A percentile compares a stretch with the other conserved stretches of the same genome.
Conservation (phyloP, 2,113 vertebrate genomes). For the Tragelaphus scriptus region DNA sequence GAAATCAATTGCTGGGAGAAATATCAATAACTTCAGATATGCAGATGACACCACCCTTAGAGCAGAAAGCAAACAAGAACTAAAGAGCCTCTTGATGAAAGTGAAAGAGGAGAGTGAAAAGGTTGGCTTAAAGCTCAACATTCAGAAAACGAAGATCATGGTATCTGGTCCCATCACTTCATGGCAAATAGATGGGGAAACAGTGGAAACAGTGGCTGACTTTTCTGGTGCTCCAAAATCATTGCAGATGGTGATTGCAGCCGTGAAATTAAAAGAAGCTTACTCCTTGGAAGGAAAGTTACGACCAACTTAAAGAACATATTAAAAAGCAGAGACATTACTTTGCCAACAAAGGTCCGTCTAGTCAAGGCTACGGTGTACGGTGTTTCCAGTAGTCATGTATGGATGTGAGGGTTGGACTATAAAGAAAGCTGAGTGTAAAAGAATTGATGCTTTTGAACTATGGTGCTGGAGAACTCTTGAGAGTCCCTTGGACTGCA, state of each 20-base stretch:
- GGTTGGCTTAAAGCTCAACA: background rate
- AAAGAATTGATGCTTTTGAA: background rate
- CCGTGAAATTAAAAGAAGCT: background rate
- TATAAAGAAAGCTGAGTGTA: background rate
- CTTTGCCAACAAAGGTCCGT: background rate
- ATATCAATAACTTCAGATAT: background rate
- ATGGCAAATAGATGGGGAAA: background rate
- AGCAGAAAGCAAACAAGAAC: background rate
- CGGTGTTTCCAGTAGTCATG: background rate
- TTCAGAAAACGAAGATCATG: background rate
- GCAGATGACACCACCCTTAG: background rate
- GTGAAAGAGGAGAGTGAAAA: background rate
- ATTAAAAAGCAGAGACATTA: background rate
- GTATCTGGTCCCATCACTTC: background rate
- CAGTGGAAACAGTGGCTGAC: background rate
- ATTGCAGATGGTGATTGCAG: background rate
- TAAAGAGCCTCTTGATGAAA: background rate
- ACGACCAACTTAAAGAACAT: background rate
- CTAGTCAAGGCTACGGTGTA: background rate
- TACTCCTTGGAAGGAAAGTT: background rate
- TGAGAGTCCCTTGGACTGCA: background rate
- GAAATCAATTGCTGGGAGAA: background rate
- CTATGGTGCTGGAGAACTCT: background rate
- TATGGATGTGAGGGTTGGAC: background rate
- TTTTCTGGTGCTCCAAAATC: background rate